Evolutionary conservation across 2,113 vertebrate species (phyloP).

Genomic region (Lathamus discolor): DNA sequence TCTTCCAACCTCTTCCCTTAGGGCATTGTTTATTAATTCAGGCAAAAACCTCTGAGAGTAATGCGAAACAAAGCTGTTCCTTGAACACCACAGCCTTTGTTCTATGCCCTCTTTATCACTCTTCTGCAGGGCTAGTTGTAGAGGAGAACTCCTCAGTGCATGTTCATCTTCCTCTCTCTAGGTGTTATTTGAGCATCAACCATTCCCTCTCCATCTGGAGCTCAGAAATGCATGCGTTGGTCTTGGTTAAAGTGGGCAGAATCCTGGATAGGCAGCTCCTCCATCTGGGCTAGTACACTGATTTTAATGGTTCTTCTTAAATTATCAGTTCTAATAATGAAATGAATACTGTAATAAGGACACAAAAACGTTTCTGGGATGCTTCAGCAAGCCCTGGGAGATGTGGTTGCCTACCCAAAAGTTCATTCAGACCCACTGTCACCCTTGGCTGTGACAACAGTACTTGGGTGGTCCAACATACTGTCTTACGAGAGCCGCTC

Average conservation of each 20-base stretch:
- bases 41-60: slow-evolving; percentile 27
- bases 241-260: background rate
- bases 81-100: slow-evolving; percentile 10
- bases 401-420: background rate
- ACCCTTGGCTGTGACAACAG: background rate
- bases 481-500: accelerated
- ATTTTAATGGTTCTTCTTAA: background rate
- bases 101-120: background rate
- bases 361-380: background rate
- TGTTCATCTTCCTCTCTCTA: background rate
- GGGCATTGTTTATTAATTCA: slow-evolving; percentile 55
- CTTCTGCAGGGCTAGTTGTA: background rate
- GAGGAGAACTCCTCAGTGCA: background rate
- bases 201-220: background rate
- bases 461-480: background rate
- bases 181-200: background rate
- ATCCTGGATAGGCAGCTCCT: background rate
- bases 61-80: slow-evolving; percentile 16
- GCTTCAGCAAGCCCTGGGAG: background rate
- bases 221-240: background rate
- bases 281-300: background rate
- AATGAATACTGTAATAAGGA: background rate
- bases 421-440: background rate
- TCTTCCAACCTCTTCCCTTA: slow-evolving; percentile 15
- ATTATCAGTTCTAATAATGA: background rate